Percentiles rank a stretch among this genome's conserved stretches.
Evolutionary conservation across 2,797 vertebrate species (phyloP).

Genomic region (Danio choprae): DNA sequence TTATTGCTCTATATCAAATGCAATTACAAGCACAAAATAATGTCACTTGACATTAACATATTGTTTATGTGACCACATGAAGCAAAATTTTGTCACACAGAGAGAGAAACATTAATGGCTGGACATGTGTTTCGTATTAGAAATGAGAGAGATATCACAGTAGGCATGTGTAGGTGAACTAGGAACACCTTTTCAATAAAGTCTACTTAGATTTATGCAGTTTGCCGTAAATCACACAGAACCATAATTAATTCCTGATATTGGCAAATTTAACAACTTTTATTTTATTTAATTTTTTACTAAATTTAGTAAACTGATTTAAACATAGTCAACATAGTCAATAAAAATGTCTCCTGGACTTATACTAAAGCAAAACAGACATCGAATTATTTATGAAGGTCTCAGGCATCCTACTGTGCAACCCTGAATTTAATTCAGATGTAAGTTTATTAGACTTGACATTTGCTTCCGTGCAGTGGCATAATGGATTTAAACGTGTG

Average conservation of each 20-base stretch:
- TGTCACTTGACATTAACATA: too few species aligned
- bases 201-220: not conserved
- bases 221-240: not conserved
- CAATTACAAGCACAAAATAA: too few species aligned
- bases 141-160: slow-evolving; percentile 10
- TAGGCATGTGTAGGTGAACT: slow-evolving; percentile 24
- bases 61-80: not conserved
- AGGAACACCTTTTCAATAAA: slow-evolving; percentile 8
- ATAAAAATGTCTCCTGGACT: not conserved
- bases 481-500: not conserved
- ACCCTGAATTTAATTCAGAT: slow-evolving; percentile 24
- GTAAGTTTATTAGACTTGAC: slow-evolving; percentile 16
- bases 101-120: slow-evolving; percentile 38
- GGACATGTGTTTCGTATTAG: slow-evolving; percentile 58
- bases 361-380: slow-evolving; percentile 15
- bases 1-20: too few species aligned
- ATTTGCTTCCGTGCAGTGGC: not conserved
- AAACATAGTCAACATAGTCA: not conserved
- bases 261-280: not conserved
- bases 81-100: slow-evolving; percentile 31
- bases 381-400: not conserved
- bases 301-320: not conserved
- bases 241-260: not conserved
- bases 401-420: slow-evolving; percentile 4
- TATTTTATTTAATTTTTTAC: not conserved